Percentiles rank a stretch among this genome's conserved stretches.
These are phyloP conservation scores for Leucopternis melanops DNA, from an alignment of 2,113 vertebrate genomes.

Conservation along the genomic window DNA sequence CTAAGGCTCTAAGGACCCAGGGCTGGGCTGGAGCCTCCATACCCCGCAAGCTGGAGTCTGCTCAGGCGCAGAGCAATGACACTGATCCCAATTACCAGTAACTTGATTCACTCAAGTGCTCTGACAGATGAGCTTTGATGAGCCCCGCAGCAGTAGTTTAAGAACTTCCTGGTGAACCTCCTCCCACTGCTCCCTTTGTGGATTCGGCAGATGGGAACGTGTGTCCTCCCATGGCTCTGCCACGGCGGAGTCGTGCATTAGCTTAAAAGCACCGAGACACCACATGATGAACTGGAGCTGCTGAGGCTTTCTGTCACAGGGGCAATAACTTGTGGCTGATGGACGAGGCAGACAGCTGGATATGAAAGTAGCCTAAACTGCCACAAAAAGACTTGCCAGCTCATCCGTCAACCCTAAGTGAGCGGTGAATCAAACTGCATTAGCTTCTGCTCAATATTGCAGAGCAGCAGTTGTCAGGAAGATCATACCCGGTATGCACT, in stretches of 20 bases:
- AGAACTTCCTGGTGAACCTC: slow-evolving; percentile 26
- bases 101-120: not conserved
- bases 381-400: slow-evolving; percentile 29
- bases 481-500: not conserved
- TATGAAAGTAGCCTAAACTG: slow-evolving; percentile 46
- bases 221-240: not conserved
- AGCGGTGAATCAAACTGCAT: slow-evolving; percentile 4
- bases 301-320: slow-evolving; percentile 16
- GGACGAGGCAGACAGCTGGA: slow-evolving; percentile 27
- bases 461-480: not conserved
- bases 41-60: not conserved
- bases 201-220: not conserved
- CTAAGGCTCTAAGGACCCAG: not conserved
- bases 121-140: slow-evolving; percentile 3
- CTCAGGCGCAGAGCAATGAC: not conserved
- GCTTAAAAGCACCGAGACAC: slow-evolving; percentile 30
- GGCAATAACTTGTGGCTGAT: slow-evolving; percentile 39
- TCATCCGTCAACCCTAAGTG: slow-evolving; percentile 32
- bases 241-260: not conserved
- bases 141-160: not conserved
- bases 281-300: slow-evolving; percentile 29
- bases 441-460: not conserved
- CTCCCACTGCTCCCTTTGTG: not conserved
- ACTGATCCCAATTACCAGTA: not conserved
- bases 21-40: not conserved